Evolutionary conservation across 2,113 vertebrate species (phyloP).

Genomic region (Chinchilla lanigera): DNA sequence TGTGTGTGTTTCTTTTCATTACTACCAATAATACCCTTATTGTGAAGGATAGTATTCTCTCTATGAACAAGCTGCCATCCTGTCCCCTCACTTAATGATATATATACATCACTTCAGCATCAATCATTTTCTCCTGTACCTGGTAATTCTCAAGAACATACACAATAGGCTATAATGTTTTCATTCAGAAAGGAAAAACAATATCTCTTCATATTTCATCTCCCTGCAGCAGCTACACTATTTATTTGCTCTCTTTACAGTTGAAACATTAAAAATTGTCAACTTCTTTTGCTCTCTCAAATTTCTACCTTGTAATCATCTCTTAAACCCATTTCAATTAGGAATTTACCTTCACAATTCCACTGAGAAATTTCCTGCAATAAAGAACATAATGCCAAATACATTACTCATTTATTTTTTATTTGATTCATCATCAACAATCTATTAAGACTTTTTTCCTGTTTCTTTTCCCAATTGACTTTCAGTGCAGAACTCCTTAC

Average conservation of each 20-base stretch:
- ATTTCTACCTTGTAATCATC: not conserved
- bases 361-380: not conserved
- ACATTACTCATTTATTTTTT: not conserved
- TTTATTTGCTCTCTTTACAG: constrained; percentile 1
- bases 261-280: not conserved
- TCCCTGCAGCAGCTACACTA: not conserved
- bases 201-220: not conserved
- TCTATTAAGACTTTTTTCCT: not conserved
- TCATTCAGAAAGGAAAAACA: not conserved
- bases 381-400: not conserved
- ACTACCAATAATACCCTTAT: not conserved
- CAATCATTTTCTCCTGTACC: not conserved
- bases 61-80: not conserved
- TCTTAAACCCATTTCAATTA: not conserved
- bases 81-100: not conserved
- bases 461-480: not conserved
- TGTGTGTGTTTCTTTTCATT: not conserved
- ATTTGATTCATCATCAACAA: not conserved
- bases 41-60: not conserved
- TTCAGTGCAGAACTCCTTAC: not conserved
- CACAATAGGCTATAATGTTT: not conserved
- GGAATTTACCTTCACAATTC: not conserved
- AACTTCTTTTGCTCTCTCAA: not conserved
- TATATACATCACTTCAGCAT: not conserved
- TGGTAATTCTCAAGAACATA: not conserved